Conservation (phyloP, 2,113 vertebrate genomes). For the Glaucomys volans region DNA sequence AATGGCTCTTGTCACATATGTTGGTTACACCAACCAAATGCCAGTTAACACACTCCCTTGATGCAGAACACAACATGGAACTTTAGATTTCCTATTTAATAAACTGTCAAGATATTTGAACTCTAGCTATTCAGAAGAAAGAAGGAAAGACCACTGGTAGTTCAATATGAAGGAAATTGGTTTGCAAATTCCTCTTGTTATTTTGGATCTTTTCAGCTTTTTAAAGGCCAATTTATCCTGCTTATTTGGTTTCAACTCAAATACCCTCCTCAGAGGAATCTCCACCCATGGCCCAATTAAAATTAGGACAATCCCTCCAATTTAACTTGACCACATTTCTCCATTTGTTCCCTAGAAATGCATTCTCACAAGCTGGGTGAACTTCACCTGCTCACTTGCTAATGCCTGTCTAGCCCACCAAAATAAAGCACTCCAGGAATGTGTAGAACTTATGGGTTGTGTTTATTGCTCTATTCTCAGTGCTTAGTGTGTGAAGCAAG, state of each 20-base stretch:
- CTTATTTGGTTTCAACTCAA: not conserved
- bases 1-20: too few relatives aligned
- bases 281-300: not conserved
- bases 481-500: not conserved
- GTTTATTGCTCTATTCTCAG: not conserved
- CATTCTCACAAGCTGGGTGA: not conserved
- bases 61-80: not conserved
- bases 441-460: not conserved
- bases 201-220: not conserved
- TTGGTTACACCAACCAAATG: too few relatives aligned
- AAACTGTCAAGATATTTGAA: not conserved
- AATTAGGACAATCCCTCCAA: not conserved
- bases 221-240: not conserved
- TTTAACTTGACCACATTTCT: not conserved
- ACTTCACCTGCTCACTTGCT: rapidly evolving
- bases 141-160: not conserved
- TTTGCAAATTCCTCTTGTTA: not conserved
- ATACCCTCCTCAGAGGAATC: not conserved
- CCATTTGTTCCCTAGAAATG: not conserved
- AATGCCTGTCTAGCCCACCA: not conserved
- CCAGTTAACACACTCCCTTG: not conserved
- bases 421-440: not conserved
- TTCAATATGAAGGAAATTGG: not conserved
- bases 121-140: not conserved
- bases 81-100: not conserved